phyloP scores from a whole-genome alignment of 2,797 vertebrate species.

The Poecilia velifera region DNA sequence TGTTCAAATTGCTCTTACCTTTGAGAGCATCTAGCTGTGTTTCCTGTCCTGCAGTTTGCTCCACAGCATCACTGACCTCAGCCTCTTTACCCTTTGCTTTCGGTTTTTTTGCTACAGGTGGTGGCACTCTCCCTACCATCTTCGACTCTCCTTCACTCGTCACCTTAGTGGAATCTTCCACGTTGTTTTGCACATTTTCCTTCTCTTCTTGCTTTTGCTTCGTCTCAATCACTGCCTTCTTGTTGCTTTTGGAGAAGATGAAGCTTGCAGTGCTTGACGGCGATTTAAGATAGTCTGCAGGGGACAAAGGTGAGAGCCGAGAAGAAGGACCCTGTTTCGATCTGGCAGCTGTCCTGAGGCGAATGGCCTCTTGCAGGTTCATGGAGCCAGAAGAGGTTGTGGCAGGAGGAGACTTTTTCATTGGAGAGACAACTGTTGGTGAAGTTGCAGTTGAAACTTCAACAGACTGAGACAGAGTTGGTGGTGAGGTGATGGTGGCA shows the following conservation, averaged over 20 bases:
- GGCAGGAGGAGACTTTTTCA: conserved; percentile 75
- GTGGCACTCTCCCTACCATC: conserved; percentile 86
- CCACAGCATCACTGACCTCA: conserved; percentile 54
- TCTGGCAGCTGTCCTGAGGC: conserved; percentile 85
- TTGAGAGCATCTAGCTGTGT: conserved; percentile 62
- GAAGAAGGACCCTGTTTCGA: conserved; percentile 64
- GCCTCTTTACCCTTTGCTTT: conserved; percentile 64
- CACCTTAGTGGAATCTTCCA: conserved; percentile 79
- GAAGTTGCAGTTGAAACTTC: conserved; percentile 33
- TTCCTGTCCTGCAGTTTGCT: conserved; percentile 74
- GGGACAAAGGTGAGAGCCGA: conserved; percentile 67
- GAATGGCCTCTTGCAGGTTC: conserved; percentile 88
- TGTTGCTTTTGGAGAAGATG: conserved; percentile 92
- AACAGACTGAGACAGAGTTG: conserved; percentile 23
- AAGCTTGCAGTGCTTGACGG: conserved; percentile 92
- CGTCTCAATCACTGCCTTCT: conserved; percentile 85
- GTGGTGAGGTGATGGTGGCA: conserved; percentile 46
- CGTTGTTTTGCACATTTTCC: conserved; percentile 78
- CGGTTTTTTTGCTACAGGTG: conserved; percentile 93
- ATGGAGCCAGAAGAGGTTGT: conserved; percentile 71
- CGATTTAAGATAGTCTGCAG: conserved; percentile 75
- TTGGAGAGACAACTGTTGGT: conserved; percentile 76
- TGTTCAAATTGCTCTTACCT: conserved; percentile 55
- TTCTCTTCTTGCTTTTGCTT: conserved; percentile 76
- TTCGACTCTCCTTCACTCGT: conserved; percentile 62